Conservation (phyloP, 2,888 invertebrate species). For the Cephus sareptanus region DNA sequence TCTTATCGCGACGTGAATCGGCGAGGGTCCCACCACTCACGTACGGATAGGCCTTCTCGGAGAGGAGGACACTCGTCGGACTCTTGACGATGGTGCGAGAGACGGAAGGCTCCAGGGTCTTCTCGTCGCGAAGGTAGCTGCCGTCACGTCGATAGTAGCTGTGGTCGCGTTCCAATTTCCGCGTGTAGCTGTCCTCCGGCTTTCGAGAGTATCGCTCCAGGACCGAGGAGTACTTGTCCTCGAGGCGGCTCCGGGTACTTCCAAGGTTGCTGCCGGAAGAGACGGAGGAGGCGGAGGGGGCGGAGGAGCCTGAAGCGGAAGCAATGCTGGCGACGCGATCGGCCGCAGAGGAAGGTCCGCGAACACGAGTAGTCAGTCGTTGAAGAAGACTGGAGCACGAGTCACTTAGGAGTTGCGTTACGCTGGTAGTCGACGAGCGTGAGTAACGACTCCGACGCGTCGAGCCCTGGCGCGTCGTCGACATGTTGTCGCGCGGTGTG, state of each 20-base stretch:
- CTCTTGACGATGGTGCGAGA: conserved; percentile 74
- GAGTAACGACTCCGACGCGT: conserved; percentile 78
- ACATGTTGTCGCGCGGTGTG: conserved; percentile 51
- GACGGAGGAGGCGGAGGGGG: conserved; percentile 22
- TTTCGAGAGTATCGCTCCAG: conserved; percentile 77
- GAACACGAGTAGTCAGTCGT: conserved; percentile 78
- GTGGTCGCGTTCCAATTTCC: conserved; percentile 39
- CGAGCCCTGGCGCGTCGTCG: conserved; percentile 65
- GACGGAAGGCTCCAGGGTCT: conserved; percentile 74
- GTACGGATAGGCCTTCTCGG: conserved; percentile 76
- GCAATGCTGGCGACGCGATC: conserved; percentile 36
- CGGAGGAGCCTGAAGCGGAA: conserved; percentile 16
- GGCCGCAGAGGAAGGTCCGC: conserved; percentile 76
- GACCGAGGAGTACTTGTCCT: conserved; percentile 83
- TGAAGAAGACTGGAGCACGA: conserved; percentile 89
- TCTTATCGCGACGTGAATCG: conserved; percentile 48
- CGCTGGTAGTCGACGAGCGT: conserved; percentile 83
- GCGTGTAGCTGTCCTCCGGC: conserved; percentile 49
- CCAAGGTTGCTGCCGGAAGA: conserved; percentile 63
- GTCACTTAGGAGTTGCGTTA: conserved; percentile 87
- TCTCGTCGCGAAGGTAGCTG: conserved; percentile 68
- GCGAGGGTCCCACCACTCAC: conserved; percentile 56
- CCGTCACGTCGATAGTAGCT: conserved; percentile 42
- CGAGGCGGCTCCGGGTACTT: conserved; percentile 76
- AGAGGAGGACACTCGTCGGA: conserved; percentile 76